Base-by-base conservation (phyloP, 2,113 vertebrate genomes). In the Nothobranchius kuhntae region DNA sequence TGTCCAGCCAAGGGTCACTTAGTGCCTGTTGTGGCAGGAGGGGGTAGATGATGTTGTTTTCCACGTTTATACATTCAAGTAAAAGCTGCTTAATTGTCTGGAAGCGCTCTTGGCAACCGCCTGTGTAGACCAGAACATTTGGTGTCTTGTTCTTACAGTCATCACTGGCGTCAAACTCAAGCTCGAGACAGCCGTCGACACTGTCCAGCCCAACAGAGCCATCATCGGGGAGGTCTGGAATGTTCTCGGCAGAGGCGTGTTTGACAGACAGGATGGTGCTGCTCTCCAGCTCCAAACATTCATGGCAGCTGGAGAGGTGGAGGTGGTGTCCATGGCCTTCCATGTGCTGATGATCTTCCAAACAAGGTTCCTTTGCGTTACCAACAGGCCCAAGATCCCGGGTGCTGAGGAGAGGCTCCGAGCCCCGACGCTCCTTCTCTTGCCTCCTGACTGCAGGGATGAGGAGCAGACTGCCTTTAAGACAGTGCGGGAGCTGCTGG, bases 221-320 rank as follows among this genome's bases (percentile, higher is more conserved):
- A 5, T 94, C 93, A 0, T 92, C 85, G 0, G 95, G 92, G 6
- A 98, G 94, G 44, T 96, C 94, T 0, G 95, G 93, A 59, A 96
- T 95, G 90, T 96, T 92, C 71, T 99, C 96, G 0, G 84, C 93
- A 0, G 96, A 99, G 1, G 96, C 94, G 24, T 89, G 96, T 71
- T 81, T 95, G 35, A 99, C 94, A 0, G 97, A 96, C 1, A 96
- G 93, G 0, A 99, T 98, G 81, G 98, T 99, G 85, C 94, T 96
- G 85, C 78, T 96, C 76, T 99, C 98, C 4, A 99, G 88, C 68
- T 97, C 92, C 84, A 96, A 81, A 17, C 98, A 99, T 67, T 99
- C 96, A 0, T 91, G 92, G 88, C 98, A 99, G 86, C 94, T 99
- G 60, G 93, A 95, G 3, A 98, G 90, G 72, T 99, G 97, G 38